Evolutionary conservation across 35 echinoderm and acorn worm genomes (phyloP).

Genomic region (Heliocidaris erythrogramma): DNA sequence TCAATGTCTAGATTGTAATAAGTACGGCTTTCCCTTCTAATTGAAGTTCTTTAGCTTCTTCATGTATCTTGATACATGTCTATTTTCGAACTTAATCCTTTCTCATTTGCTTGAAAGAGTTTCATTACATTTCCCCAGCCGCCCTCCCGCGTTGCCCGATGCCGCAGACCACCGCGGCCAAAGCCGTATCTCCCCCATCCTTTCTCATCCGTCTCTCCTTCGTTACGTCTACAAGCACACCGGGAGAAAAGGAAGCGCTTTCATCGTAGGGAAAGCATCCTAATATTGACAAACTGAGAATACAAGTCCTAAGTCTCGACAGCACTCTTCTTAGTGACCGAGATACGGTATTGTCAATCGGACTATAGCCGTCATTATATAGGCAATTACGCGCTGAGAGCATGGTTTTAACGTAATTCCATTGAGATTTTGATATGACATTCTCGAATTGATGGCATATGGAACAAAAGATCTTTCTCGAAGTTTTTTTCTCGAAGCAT

Average conservation of each 20-base stretch:
- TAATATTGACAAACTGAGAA: not conserved
- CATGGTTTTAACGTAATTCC: constrained; percentile 10
- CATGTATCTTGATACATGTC: not conserved
- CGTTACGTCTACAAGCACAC: not conserved
- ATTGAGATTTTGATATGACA: not conserved
- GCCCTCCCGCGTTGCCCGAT: not conserved
- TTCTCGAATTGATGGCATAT: not conserved
- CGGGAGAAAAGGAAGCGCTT: not conserved
- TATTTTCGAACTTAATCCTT: constrained; percentile 12
- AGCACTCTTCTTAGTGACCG: not conserved
- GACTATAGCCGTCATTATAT: constrained; percentile 9
- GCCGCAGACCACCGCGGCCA: not conserved
- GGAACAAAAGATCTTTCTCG: not conserved
- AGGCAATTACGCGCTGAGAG: constrained; percentile 7
- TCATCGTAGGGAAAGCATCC: not conserved
- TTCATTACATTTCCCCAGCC: constrained; percentile 9
- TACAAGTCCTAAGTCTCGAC: not conserved
- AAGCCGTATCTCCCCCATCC: not conserved
- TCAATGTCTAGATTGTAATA: constrained; percentile 12
- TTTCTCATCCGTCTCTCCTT: not conserved
- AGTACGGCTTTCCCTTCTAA: not conserved
- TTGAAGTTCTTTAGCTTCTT: not conserved
- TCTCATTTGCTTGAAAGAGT: not conserved
- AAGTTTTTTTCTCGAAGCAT: not conserved
- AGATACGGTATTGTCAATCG: not conserved